A percentile compares a stretch with the other conserved stretches of the same genome.
These are phyloP conservation scores for Apostichopus leukothele DNA, from an alignment of 53 echinoderm and acorn worm genomes.

Conservation along the genomic window DNA sequence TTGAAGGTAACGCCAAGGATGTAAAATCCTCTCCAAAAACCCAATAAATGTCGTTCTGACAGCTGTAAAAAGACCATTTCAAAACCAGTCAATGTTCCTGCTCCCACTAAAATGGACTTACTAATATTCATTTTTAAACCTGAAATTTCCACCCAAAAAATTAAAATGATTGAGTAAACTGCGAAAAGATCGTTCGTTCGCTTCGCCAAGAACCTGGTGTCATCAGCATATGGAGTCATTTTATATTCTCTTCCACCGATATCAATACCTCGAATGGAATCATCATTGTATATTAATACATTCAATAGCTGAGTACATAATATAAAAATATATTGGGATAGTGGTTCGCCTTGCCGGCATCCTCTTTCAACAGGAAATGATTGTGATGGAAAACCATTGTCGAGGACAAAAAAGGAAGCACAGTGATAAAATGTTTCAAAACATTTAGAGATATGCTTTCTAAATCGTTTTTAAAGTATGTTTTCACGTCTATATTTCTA, in stretches of 20 bases:
- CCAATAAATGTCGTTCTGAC: background rate
- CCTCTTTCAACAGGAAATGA: background rate
- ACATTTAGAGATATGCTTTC: background rate
- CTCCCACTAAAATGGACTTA: background rate
- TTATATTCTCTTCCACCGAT: background rate
- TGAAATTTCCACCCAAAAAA: background rate
- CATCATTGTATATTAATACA: background rate
- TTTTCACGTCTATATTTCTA: slow-evolving; percentile 10
- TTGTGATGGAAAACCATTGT: background rate
- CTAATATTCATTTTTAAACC: background rate
- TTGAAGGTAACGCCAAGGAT: background rate
- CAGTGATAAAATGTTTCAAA: background rate
- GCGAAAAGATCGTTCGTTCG: background rate
- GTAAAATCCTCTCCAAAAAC: background rate
- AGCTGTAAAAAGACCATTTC: background rate
- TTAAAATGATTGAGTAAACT: background rate
- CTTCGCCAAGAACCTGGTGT: background rate
- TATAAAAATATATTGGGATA: background rate
- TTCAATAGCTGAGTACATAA: background rate
- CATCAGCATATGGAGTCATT: background rate
- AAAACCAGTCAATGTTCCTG: background rate
- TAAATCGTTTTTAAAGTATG: background rate
- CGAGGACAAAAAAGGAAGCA: background rate
- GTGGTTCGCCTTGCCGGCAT: background rate
- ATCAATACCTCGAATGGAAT: background rate